Conservation (phyloP, 1,140 invertebrate genomes). For the Neodiprion virginianus region DNA sequence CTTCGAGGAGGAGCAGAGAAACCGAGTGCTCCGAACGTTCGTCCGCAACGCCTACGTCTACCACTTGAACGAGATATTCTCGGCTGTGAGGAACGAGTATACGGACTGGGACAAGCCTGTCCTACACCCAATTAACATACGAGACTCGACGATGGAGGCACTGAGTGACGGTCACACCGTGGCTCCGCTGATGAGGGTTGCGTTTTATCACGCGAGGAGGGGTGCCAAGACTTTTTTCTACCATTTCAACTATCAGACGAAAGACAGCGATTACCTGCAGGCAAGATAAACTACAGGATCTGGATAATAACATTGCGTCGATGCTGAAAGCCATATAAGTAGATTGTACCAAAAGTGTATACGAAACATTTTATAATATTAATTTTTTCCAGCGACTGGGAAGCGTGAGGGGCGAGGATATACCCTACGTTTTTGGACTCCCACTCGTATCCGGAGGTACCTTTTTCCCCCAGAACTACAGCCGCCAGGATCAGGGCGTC, state of each 20-base stretch:
- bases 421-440: constrained; percentile 86
- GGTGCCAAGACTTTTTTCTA: constrained; percentile 78
- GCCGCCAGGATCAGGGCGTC: constrained; percentile 75
- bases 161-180: constrained; percentile 85
- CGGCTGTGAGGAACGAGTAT: constrained; percentile 91
- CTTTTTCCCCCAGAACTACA: constrained; percentile 75
- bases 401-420: constrained; percentile 83
- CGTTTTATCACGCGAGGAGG: constrained; percentile 72
- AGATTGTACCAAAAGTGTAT: too few species aligned
- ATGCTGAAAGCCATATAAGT: too few species aligned
- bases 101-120: constrained; percentile 90
- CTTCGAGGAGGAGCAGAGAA: constrained; percentile 78
- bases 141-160: constrained; percentile 87
- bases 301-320: too few species aligned
- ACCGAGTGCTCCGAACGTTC: constrained; percentile 79
- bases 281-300: constrained; percentile 48
- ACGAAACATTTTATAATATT: too few species aligned
- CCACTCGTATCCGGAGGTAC: constrained; percentile 77
- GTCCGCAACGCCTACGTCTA: constrained; percentile 86
- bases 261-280: constrained; percentile 77
- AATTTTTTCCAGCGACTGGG: constrained; percentile 70
- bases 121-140: constrained; percentile 81
- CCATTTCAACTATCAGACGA: constrained; percentile 82
- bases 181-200: constrained; percentile 73
- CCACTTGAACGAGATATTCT: constrained; percentile 91